Conservation (phyloP, 2,888 invertebrate species). For the Archips xylosteana region DNA sequence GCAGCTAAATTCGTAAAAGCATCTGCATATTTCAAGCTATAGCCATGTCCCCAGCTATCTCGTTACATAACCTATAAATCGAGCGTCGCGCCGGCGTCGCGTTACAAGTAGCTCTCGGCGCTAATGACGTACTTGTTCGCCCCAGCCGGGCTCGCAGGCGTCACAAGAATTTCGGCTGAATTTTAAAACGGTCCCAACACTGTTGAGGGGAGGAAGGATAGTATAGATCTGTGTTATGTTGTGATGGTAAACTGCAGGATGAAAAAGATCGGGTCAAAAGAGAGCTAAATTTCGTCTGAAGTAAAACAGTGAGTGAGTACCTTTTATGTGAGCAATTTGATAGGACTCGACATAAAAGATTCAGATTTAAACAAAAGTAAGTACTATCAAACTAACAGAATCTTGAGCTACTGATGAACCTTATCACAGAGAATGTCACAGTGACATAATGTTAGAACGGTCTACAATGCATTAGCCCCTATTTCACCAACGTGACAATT, state of each 20-base stretch:
- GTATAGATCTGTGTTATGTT: not conserved
- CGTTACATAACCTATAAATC: slow-evolving; percentile 43
- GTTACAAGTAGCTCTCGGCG: slow-evolving; percentile 58
- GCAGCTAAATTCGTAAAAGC: not conserved
- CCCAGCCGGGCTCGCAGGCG: slow-evolving; percentile 24
- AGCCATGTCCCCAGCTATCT: slow-evolving; percentile 21
- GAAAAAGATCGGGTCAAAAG: not conserved
- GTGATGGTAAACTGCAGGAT: not conserved
- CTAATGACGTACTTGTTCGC: slow-evolving; percentile 63
- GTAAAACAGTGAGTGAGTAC: no score
- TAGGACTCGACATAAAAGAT: no score
- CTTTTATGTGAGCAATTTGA: no score
- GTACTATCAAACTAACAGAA: no score
- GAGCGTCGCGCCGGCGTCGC: slow-evolving; percentile 52
- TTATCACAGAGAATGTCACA: no score
- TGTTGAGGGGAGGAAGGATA: not conserved
- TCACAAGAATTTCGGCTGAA: slow-evolving; percentile 2
- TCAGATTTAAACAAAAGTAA: no score
- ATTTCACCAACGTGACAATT: no score
- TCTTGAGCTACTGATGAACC: no score
- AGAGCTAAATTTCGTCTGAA: no score
- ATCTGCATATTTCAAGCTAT: not conserved
- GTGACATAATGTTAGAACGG: no score
- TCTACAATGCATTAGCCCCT: no score
- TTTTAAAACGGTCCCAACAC: slow-evolving; percentile 2